Conservation (phyloP, 2,113 vertebrate species). For the Hippopotamus amphibius region DNA sequence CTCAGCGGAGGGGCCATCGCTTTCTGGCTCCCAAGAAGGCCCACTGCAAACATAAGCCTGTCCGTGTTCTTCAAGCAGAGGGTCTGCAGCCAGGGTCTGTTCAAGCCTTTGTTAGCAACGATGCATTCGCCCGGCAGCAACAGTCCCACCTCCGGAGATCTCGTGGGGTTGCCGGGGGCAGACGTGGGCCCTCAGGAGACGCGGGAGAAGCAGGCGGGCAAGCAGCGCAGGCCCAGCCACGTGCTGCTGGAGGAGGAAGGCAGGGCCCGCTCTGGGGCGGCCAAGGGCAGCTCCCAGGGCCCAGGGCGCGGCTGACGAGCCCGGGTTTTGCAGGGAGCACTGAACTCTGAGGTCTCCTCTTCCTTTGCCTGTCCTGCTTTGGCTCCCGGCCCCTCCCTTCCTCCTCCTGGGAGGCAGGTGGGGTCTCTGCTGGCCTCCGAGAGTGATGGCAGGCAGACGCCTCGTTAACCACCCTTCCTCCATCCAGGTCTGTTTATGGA, state of each 20-base stretch:
- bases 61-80: accelerated
- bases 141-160: accelerated
- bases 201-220: background rate
- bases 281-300: background rate
- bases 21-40: background rate
- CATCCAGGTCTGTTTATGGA: constrained; percentile 14
- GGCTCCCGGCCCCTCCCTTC: background rate
- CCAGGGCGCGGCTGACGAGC: background rate
- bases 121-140: accelerated
- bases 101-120: background rate
- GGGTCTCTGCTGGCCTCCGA: background rate
- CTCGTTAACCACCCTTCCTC: background rate
- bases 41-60: background rate
- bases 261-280: accelerated
- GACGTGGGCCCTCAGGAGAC: background rate
- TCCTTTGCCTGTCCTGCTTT: background rate
- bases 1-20: background rate
- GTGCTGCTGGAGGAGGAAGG: accelerated
- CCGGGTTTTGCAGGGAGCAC: background rate
- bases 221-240: accelerated
- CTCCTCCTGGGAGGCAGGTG: background rate
- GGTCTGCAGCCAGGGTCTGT: background rate
- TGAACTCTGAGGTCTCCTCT: background rate
- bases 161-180: background rate
- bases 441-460: background rate